phyloP scores from a whole-genome alignment of 2,797 vertebrate genomes.

The Heterohyrax brucei region DNA sequence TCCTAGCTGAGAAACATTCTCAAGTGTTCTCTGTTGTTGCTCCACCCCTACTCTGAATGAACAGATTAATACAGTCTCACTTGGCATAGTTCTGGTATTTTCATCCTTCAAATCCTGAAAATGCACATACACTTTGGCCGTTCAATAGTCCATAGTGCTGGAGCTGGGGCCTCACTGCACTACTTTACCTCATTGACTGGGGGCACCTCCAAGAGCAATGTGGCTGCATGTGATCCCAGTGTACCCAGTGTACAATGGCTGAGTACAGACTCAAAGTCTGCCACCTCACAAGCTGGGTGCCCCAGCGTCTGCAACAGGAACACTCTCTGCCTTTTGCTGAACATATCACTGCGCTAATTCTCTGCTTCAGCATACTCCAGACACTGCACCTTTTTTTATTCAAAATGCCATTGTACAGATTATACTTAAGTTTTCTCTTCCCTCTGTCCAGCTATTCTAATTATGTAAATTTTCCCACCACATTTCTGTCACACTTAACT shows the following conservation, averaged over 20 bases:
- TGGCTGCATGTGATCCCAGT: conserved; percentile 6
- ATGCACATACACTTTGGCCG: conserved; percentile 72
- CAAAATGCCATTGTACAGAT: background rate
- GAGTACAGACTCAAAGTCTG: background rate
- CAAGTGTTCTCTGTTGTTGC: background rate
- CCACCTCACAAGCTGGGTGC: background rate
- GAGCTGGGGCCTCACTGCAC: conserved; percentile 66
- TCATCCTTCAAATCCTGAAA: conserved; percentile 82
- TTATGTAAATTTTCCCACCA: conserved; percentile 48
- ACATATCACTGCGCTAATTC: background rate
- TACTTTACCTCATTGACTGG: conserved; percentile 47
- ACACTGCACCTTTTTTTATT: conserved; percentile 1
- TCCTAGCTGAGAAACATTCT: conserved; percentile 32
- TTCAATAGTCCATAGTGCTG: conserved; percentile 76
- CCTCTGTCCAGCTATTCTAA: conserved; percentile 25
- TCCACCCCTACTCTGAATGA: conserved; percentile 17
- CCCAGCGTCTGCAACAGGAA: background rate
- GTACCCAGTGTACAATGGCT: background rate
- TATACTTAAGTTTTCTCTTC: background rate
- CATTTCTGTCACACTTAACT: conserved; percentile 6
- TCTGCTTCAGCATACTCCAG: background rate
- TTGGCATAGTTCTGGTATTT: conserved; percentile 73
- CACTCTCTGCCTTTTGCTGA: background rate
- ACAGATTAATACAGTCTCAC: conserved; percentile 67
- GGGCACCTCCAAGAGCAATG: conserved; percentile 69